Evolutionary conservation across 2,888 invertebrate species (phyloP).

Genomic region (Mactromeris polynyma): DNA sequence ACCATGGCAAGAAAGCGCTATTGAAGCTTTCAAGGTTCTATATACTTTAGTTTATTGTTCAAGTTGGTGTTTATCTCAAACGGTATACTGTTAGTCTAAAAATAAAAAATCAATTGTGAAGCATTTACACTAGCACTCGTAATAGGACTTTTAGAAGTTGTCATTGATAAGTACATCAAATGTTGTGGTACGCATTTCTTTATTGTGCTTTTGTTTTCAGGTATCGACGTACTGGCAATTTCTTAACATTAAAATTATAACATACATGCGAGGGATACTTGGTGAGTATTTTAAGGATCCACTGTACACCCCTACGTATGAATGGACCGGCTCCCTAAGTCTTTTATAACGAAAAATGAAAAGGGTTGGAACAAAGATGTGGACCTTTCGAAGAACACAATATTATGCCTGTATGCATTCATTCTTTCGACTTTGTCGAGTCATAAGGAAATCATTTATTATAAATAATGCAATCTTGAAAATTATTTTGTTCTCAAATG

Average conservation of each 20-base stretch:
- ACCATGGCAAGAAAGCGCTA: conserved; percentile 66
- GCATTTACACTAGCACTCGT: background rate
- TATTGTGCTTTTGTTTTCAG: background rate
- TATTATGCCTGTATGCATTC: no score
- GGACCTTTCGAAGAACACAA: no score
- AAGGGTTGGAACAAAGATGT: background rate
- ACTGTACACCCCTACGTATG: conserved; percentile 27
- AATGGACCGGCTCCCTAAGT: no score
- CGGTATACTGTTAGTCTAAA: no score
- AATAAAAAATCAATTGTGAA: no score
- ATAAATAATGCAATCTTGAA: no score
- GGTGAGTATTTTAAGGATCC: conserved; percentile 37
- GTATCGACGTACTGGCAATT: conserved; percentile 21
- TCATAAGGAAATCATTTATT: no score
- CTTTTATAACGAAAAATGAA: no score
- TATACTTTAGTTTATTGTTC: no score
- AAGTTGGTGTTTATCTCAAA: no score
- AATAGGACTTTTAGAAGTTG: background rate
- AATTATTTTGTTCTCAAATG: no score
- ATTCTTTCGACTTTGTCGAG: no score
- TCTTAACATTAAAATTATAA: background rate
- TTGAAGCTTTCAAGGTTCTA: conserved; percentile 42
- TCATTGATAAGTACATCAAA: background rate
- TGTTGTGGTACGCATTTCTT: background rate
- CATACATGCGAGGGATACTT: conserved; percentile 15